phyloP scores from a whole-genome alignment of 1,140 invertebrate species.

The Oncopeltus fasciatus region DNA sequence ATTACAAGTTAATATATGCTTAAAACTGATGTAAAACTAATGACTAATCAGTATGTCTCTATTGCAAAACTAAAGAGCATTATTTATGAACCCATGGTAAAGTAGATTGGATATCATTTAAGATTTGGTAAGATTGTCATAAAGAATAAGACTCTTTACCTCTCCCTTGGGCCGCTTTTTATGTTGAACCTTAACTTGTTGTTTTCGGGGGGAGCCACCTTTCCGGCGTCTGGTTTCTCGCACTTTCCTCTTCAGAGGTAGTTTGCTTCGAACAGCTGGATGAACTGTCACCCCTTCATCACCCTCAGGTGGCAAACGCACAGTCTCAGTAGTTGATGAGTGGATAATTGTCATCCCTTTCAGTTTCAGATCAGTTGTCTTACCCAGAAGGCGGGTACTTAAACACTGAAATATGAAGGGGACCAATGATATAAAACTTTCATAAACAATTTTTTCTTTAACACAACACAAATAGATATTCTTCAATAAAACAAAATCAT shows the following conservation, averaged over 20 bases:
- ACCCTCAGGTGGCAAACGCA: constrained; percentile 56
- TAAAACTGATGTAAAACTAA: too few relatives aligned
- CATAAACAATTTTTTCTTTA: too few relatives aligned
- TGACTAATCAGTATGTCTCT: too few relatives aligned
- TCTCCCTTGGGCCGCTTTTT: constrained; percentile 19
- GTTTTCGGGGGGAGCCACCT: constrained; percentile 12
- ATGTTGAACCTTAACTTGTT: not conserved
- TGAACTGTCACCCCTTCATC: constrained; percentile 42
- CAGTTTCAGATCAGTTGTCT: constrained; percentile 57
- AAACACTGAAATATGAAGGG: constrained; percentile 44
- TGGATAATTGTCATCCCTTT: constrained; percentile 73
- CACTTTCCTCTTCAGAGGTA: constrained; percentile 59
- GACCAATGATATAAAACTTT: too few relatives aligned
- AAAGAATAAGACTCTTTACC: not conserved
- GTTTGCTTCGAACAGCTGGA: constrained; percentile 52
- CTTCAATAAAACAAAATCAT: too few relatives aligned
- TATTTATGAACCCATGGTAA: too few relatives aligned
- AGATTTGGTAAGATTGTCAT: constrained; percentile 36
- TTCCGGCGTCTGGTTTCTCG: constrained; percentile 31
- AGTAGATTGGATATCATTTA: too few relatives aligned
- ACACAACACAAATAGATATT: too few relatives aligned
- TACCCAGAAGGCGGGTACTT: constrained; percentile 61
- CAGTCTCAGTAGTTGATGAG: constrained; percentile 69
- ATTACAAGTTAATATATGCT: too few relatives aligned
- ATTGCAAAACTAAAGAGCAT: too few relatives aligned